phyloP scores from a whole-genome alignment of 64 coral and sea anemone species.

The Hydrozoanthus tunicans region DNA sequence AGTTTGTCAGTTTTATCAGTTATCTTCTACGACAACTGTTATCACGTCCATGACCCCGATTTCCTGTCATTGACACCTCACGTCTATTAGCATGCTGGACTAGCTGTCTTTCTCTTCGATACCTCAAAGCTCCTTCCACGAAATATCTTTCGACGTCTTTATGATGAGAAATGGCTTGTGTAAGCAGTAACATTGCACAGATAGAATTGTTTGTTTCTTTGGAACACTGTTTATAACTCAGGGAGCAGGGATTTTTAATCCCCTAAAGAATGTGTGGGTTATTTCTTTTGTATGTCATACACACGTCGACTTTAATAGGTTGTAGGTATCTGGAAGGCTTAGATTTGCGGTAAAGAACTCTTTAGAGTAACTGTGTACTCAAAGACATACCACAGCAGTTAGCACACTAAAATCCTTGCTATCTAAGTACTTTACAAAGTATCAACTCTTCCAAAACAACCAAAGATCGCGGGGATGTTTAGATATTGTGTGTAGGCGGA shows the following conservation, averaged over 20 bases:
- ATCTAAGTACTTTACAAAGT: too few relatives aligned
- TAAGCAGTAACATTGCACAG: too few relatives aligned
- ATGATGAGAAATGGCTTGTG: background rate
- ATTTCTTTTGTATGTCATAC: background rate
- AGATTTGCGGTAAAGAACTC: too few relatives aligned
- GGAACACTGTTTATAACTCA: background rate
- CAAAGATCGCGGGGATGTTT: too few relatives aligned
- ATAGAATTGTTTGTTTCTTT: background rate
- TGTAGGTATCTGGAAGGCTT: too few relatives aligned
- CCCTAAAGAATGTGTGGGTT: background rate
- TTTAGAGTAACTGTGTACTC: too few relatives aligned
- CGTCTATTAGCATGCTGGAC: background rate
- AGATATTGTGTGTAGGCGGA: too few relatives aligned
- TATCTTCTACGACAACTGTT: background rate
- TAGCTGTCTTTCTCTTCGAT: background rate
- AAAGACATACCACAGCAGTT: too few relatives aligned
- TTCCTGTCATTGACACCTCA: conserved; percentile 8
- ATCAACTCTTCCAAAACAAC: too few relatives aligned
- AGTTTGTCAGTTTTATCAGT: background rate
- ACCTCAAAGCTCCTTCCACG: background rate
- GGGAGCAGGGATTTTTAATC: background rate
- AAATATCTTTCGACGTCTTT: background rate
- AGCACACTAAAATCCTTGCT: too few relatives aligned
- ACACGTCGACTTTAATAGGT: too few relatives aligned
- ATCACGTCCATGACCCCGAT: conserved; percentile 2